Evolutionary conservation across 2,797 vertebrate species (phyloP), one percentile per base, ranked within the genome.

Genomic region (Selene dorsalis): DNA sequence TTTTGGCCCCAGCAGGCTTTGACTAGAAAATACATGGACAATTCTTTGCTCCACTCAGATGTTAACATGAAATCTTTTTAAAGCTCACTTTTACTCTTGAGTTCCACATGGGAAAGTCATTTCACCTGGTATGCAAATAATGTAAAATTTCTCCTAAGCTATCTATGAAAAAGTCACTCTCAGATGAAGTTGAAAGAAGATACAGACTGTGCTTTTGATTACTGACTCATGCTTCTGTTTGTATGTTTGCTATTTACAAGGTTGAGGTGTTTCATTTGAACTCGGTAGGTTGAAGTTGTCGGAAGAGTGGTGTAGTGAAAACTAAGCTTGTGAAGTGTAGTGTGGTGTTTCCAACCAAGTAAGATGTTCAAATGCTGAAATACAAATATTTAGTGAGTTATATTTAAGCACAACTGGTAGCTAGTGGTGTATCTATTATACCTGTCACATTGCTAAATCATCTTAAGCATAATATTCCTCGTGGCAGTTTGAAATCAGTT

Each of bases 161-260:
- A 56, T 38, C 26, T 16, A 38, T 8, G 24, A 20, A 38, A 57
- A 50, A 35, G 32, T 24, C n/a, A 38, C 10, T 24, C 41, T 59
- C 3, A 22, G 43, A 43, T 45, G 6, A 41, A 24, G 18, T 32
- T 45, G 17, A 47, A 48, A 4, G 9, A 20, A 48, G 57, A 43
- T 7, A 39, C 14, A 60, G n/a, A 6, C 39, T 17, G 14, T 52
- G 50, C 43, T 39, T 22, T 50, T 56, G 22, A 28, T 55, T 3
- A 69, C 58, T 53, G 38, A 55, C 58, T 53, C n/a, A 10, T 69
- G 70, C 32, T 45, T 53, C 41, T 12, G 30, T 41, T 32, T 45
- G 10, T 41, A 20, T 50, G 17, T 57, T 32, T 4, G 16, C 32
- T 30, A 6, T 61, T 47, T 48, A 17, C 13, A 24, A 28, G 13